phyloP scores from a whole-genome alignment of 2,888 invertebrate genomes.

The Chamaedrilus cognettii region DNA sequence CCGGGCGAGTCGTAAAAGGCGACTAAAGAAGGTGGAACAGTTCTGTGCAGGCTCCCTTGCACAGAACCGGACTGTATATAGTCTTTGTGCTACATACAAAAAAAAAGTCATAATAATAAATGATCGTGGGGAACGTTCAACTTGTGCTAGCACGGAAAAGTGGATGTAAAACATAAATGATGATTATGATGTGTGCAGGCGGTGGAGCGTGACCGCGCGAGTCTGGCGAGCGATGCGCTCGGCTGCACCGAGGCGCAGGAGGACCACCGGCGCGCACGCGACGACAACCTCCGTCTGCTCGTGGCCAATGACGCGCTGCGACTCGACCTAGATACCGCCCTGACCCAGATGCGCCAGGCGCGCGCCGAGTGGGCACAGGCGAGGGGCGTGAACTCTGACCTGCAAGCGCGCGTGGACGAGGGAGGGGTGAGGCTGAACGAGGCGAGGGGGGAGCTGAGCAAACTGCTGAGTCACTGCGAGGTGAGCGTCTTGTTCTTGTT shows the following conservation, averaged over 20 bases:
- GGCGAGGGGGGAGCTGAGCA: not conserved
- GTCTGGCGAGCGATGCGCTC: not conserved
- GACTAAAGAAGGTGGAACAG: too few relatives aligned
- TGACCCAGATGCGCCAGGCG: not conserved
- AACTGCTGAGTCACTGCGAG: constrained; percentile 2
- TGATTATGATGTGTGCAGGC: too few relatives aligned
- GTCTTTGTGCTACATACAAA: too few relatives aligned
- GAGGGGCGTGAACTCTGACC: not conserved
- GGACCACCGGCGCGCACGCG: not conserved
- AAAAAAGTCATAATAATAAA: too few relatives aligned
- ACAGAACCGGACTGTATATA: too few relatives aligned
- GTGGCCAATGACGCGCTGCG: not conserved
- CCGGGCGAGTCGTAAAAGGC: too few relatives aligned
- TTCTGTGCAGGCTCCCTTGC: too few relatives aligned
- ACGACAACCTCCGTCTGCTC: not conserved
- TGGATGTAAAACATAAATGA: too few relatives aligned
- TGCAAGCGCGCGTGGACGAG: not conserved
- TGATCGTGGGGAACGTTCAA: too few relatives aligned
- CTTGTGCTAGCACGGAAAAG: too few relatives aligned
- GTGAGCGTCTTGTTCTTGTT: too few relatives aligned
- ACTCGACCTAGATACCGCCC: not conserved
- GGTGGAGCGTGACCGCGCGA: not conserved
- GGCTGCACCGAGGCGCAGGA: not conserved
- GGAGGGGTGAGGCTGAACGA: not conserved
- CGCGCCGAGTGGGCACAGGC: not conserved